phyloP scores from a whole-genome alignment of 2,888 invertebrate species.

The Yponomeuta plumbellus region DNA sequence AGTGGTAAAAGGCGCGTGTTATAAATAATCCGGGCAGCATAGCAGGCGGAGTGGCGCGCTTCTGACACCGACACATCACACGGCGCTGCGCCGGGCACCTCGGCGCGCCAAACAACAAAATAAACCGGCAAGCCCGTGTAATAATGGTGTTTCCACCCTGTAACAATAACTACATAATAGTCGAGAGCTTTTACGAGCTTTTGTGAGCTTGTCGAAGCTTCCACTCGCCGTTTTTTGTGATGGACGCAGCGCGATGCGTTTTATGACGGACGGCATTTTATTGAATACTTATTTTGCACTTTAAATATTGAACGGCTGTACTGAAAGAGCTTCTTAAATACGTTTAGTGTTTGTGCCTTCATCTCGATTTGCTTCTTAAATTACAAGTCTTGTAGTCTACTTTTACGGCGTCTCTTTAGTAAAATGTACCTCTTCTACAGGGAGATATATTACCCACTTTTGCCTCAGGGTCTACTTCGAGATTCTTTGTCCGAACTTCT shows the following conservation, averaged over 20 bases:
- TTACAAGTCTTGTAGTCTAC: conserved; percentile 25
- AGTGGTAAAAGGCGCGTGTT: not conserved
- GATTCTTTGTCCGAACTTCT: not conserved
- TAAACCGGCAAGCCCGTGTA: conserved; percentile 62
- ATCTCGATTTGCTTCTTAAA: conserved; percentile 48
- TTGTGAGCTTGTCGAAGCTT: conserved; percentile 72
- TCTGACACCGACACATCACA: conserved; percentile 24
- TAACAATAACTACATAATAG: conserved; percentile 77
- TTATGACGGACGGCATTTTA: conserved; percentile 62
- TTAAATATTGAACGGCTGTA: conserved; percentile 43
- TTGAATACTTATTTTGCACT: conserved; percentile 62
- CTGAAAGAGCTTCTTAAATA: conserved; percentile 39
- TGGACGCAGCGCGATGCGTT: conserved; percentile 52
- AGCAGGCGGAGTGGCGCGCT: conserved; percentile 13
- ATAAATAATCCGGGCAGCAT: not conserved
- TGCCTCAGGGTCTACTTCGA: not conserved
- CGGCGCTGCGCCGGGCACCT: conserved; percentile 25
- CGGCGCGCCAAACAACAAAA: conserved; percentile 65
- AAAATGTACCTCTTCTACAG: not conserved
- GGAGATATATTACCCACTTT: not conserved
- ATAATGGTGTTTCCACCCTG: conserved; percentile 76
- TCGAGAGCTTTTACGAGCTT: conserved; percentile 75
- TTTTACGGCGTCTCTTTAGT: not conserved
- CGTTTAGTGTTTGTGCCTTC: conserved; percentile 44
- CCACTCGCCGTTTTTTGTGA: conserved; percentile 69